Evolutionary conservation across 1,140 invertebrate genomes (phyloP).

Genomic region (Hyposmocoma kahamanoa): DNA sequence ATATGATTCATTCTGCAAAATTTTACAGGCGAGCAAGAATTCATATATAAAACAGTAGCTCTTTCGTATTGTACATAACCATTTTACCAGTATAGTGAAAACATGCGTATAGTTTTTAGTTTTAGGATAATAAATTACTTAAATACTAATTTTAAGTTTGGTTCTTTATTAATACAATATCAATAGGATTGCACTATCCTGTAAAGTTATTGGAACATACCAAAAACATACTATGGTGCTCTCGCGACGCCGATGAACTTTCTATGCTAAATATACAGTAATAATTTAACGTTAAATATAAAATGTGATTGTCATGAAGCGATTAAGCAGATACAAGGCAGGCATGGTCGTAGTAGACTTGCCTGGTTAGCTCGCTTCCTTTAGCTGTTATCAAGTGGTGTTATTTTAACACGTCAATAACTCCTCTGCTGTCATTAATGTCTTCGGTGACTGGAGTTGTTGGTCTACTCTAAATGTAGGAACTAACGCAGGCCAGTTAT

Average conservation of each 20-base stretch:
- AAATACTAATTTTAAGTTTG: constrained; percentile 74
- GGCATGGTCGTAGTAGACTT: constrained; percentile 39
- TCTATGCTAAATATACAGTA: constrained; percentile 63
- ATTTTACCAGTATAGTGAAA: constrained; percentile 74
- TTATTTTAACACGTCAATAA: too few relatives aligned
- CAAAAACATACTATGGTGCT: constrained; percentile 65
- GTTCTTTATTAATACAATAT: constrained; percentile 74
- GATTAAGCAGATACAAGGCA: constrained; percentile 59
- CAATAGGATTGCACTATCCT: constrained; percentile 68
- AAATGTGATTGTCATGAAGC: constrained; percentile 56
- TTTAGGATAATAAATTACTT: constrained; percentile 75
- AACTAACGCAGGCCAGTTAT: too few relatives aligned
- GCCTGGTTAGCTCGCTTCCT: background rate
- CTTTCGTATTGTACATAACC: constrained; percentile 73
- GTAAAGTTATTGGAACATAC: constrained; percentile 64
- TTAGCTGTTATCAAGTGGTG: too few relatives aligned
- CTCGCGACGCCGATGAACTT: constrained; percentile 68
- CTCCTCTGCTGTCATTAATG: too few relatives aligned
- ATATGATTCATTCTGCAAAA: constrained; percentile 74
- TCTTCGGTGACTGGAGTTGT: too few relatives aligned
- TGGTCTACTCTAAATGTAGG: too few relatives aligned
- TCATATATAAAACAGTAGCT: constrained; percentile 75
- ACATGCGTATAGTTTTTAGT: constrained; percentile 73
- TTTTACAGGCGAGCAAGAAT: constrained; percentile 75
- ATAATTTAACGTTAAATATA: constrained; percentile 49